phyloP scores from a whole-genome alignment of 1,140 invertebrate species.

The Drosophila repletoides region DNA sequence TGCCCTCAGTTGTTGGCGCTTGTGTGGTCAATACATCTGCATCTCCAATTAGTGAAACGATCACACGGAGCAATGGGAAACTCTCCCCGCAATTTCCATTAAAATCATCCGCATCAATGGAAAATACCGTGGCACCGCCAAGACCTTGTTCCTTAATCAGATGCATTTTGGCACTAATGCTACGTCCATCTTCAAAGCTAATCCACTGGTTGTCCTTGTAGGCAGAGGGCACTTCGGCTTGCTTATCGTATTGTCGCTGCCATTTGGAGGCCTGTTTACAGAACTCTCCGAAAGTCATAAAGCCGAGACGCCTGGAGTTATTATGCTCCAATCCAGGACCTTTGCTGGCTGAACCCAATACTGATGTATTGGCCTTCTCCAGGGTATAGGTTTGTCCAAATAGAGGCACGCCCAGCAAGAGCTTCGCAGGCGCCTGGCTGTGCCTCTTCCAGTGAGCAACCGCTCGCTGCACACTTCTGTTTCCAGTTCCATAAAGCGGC shows the following conservation, averaged over 20 bases:
- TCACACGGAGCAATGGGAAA: slow-evolving; percentile 82
- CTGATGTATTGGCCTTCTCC: slow-evolving; percentile 74
- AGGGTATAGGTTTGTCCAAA: slow-evolving; percentile 87
- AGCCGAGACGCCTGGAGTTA: slow-evolving; percentile 87
- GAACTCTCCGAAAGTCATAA: slow-evolving; percentile 89
- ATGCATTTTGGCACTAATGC: slow-evolving; percentile 78
- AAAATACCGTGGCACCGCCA: slow-evolving; percentile 85
- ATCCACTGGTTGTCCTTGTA: slow-evolving; percentile 79
- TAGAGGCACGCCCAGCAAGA: slow-evolving; percentile 86
- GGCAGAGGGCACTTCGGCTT: slow-evolving; percentile 75
- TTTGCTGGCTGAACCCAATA: slow-evolving; percentile 84
- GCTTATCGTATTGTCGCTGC: slow-evolving; percentile 36
- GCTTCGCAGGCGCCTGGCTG: slow-evolving; percentile 84
- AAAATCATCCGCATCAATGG: slow-evolving; percentile 85
- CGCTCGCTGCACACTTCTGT: slow-evolving; percentile 64
- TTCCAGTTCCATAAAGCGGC: slow-evolving; percentile 82
- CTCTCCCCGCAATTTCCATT: slow-evolving; percentile 74
- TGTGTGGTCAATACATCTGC: neutral
- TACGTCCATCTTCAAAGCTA: slow-evolving; percentile 77
- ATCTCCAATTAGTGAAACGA: slow-evolving; percentile 36
- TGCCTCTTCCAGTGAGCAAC: slow-evolving; percentile 84
- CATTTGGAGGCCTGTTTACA: slow-evolving; percentile 48
- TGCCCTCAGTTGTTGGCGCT: neutral
- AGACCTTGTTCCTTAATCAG: slow-evolving; percentile 64
- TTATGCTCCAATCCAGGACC: slow-evolving; percentile 85